These are phyloP conservation scores for Rhinopithecus roxellana DNA, from an alignment of 2,113 vertebrate genomes.

Conservation along the genomic window DNA sequence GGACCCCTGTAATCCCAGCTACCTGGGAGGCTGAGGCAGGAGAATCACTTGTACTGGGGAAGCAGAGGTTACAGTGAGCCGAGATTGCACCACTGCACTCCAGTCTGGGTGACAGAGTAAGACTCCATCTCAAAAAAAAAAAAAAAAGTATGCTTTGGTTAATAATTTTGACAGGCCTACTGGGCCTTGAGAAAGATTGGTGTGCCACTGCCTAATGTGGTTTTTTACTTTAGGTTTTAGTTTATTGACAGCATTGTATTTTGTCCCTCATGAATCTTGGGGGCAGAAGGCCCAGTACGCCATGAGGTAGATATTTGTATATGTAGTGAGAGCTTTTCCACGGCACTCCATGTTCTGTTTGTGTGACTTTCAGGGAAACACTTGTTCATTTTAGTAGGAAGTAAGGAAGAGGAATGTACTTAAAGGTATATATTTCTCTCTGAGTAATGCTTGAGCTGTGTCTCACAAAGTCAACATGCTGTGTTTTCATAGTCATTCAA, in stretches of 20 bases:
- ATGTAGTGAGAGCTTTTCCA: neutral
- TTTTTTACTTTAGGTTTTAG: conserved; percentile 15
- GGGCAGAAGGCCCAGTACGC: neutral
- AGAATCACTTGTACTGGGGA: no score
- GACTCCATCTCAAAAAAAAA: no score
- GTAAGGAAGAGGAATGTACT: neutral
- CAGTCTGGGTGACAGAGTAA: no score
- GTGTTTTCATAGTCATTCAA: conserved; percentile 5
- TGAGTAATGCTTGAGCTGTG: neutral
- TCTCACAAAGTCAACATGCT: neutral
- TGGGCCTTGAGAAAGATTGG: neutral
- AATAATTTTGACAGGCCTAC: neutral
- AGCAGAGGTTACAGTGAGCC: no score
- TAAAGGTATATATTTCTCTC: neutral
- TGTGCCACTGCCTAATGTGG: neutral
- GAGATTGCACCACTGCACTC: no score
- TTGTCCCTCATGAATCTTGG: conserved; percentile 31
- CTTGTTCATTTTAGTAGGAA: neutral
- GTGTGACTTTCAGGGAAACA: neutral
- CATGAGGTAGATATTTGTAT: neutral
- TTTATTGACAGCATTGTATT: neutral
- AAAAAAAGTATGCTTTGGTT: neutral
- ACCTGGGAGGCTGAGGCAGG: no score
- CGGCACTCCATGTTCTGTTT: neutral
- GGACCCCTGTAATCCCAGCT: no score